Base-by-base conservation (phyloP, 2,888 invertebrate genomes). In the Sympetrum striolatum region DNA sequence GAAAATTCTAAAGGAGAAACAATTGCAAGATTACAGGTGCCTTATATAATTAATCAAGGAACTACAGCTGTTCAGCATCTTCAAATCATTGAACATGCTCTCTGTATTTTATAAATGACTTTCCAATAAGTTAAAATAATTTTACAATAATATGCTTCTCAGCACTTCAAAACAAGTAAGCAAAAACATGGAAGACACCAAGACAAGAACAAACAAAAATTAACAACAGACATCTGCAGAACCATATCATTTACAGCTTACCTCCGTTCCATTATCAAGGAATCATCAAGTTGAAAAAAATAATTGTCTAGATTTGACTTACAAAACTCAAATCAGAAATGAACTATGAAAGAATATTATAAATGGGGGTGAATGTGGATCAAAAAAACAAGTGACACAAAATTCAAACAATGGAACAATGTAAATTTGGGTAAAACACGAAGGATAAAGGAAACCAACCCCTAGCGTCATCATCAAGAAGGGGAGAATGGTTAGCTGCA, bases 381-480 rank as follows among this genome's bases (percentile, higher is more conserved):
- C 25, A 79, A 58, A 60, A 64, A 91, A 80, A 14, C 14, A 90
- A 60, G n/a, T n/a, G 37, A 44, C 39, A 81, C n/a, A 44, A 81
- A 39, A 44, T 73, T 73, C 73, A 25, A 73, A 73, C 22, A 48
- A 25, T 73, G 39, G 44, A 37, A 53, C 39, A 35, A n/a, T 39
- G 31, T 80, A 25, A 58, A 80, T 14, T 48, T n/a, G 44, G 90
- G 64, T 73, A n/a, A 60, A 48, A 60, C 37, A 53, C 37, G 58
- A 39, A 79, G 80, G 79, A 37, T 60, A 86, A 58, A 39, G 90
- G 35, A 82, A 79, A 91, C 91, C 91, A 90, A 92, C 92, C 92
- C 91, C 92, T 92, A 90, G 92, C 92, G 58, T 92, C 92, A 90
- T 92, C 92, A 91, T 92, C 92, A 25, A 92, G 91, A 53, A 92